Percentiles rank a stretch among this genome's conserved stretches.
These are phyloP conservation scores for Sarotherodon lohbergeri DNA, from an alignment of 2,113 vertebrate genomes.

Conservation along the genomic window DNA sequence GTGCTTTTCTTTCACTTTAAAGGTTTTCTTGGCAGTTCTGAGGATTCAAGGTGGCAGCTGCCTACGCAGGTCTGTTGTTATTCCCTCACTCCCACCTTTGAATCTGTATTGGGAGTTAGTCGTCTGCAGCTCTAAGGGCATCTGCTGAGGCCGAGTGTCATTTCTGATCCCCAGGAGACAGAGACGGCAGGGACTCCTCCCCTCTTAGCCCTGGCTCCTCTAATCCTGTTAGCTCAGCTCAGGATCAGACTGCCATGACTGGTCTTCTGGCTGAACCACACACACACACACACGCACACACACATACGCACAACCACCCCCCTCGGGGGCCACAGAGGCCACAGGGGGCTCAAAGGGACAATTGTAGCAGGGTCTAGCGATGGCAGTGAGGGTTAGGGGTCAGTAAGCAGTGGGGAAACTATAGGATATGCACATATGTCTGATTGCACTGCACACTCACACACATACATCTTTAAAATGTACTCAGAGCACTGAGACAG, in stretches of 20 bases:
- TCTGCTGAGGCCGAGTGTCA: conserved; percentile 42
- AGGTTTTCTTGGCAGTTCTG: background rate
- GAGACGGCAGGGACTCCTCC: conserved; percentile 18
- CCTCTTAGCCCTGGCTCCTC: conserved; percentile 26
- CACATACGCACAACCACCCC: background rate
- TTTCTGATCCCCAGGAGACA: conserved; percentile 41
- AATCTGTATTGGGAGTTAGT: conserved; percentile 3
- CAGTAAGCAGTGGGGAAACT: conserved; percentile 21
- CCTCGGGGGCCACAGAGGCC: background rate
- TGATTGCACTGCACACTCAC: background rate
- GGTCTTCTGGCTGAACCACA: background rate
- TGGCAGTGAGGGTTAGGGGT: conserved; percentile 27
- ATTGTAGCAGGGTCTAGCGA: conserved; percentile 53
- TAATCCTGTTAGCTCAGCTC: conserved; percentile 69
- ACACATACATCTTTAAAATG: background rate
- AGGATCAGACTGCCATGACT: conserved; percentile 49
- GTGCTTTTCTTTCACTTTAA: background rate
- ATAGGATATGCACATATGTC: conserved; percentile 17
- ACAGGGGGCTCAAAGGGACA: conserved; percentile 49
- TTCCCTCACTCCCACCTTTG: conserved; percentile 1
- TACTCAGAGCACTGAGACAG: background rate
- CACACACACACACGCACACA: background rate
- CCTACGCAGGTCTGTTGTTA: background rate
- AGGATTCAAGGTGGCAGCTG: background rate
- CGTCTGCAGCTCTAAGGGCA: conserved; percentile 22